Evolutionary conservation across 2,113 vertebrate genomes (phyloP).

Genomic region (Nothocercus julius): DNA sequence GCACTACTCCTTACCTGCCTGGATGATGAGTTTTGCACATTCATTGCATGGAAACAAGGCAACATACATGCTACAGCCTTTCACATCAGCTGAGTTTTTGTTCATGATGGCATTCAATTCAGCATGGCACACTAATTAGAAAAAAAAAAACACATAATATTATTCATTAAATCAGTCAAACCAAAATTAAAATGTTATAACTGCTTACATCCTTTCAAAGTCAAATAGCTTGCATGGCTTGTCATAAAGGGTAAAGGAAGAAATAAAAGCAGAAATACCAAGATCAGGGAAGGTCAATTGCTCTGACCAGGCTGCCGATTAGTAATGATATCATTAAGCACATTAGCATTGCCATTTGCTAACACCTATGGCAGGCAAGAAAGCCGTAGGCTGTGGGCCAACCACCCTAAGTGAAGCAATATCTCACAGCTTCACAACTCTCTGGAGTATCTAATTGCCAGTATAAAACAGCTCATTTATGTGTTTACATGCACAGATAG

Average conservation of each 20-base stretch:
- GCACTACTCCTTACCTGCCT: conserved; percentile 85
- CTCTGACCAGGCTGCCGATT: conserved; percentile 40
- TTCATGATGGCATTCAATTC: conserved; percentile 99
- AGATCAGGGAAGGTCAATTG: conserved; percentile 59
- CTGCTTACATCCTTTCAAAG: conserved; percentile 49
- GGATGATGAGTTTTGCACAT: conserved; percentile 98
- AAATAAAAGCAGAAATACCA: conserved; percentile 33
- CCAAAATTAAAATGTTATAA: conserved; percentile 54
- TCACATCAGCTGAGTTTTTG: conserved; percentile 95
- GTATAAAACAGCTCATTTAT: conserved; percentile 70
- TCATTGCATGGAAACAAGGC: conserved; percentile 98
- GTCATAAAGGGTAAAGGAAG: conserved; percentile 31
- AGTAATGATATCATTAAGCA: conserved; percentile 34
- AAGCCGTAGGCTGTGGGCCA: conserved; percentile 67
- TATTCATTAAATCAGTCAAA: conserved; percentile 43
- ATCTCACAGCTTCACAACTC: conserved; percentile 70
- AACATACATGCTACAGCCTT: conserved; percentile 94
- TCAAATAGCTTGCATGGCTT: conserved; percentile 51
- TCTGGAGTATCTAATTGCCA: conserved; percentile 58
- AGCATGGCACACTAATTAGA: conserved; percentile 90
- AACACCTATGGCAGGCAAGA: conserved; percentile 62
- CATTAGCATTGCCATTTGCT: conserved; percentile 47
- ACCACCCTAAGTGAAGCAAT: conserved; percentile 44
- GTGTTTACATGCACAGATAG: conserved; percentile 60
- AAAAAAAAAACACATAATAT: neutral